phyloP scores from a whole-genome alignment of 2,113 vertebrate genomes.

The Eira barbara region DNA sequence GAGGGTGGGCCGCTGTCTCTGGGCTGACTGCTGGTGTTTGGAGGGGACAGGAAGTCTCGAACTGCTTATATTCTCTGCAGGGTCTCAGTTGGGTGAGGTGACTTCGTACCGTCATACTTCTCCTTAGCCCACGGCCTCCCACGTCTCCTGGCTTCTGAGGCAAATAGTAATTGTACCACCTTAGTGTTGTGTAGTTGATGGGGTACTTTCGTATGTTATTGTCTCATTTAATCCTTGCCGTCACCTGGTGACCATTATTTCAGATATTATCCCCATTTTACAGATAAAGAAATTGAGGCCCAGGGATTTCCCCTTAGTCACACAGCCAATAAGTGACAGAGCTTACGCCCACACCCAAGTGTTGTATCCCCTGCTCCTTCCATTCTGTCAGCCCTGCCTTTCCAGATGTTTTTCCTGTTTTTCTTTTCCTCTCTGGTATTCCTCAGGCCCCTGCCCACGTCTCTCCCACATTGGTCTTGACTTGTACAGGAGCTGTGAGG shows the following conservation, averaged over 20 bases:
- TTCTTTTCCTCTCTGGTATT: background rate
- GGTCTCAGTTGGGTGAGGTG: background rate
- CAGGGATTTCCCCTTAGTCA: background rate
- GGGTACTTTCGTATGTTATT: background rate
- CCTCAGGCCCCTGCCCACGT: background rate
- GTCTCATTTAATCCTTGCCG: background rate
- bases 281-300: background rate
- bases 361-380: background rate
- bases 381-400: background rate
- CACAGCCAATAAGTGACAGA: background rate
- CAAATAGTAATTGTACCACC: accelerated
- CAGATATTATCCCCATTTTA: background rate
- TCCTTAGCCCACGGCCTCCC: background rate
- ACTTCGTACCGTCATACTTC: accelerated
- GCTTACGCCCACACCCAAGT: too few relatives aligned
- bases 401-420: background rate
- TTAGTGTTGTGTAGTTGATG: too few relatives aligned
- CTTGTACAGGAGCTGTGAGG: background rate
- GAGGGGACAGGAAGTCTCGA: background rate
- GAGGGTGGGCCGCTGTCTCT: background rate
- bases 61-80: background rate
- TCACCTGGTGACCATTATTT: background rate
- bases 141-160: background rate
- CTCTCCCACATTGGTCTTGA: background rate
- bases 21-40: background rate